A percentile compares a stretch with the other conserved stretches of the same genome.
Conservation (phyloP, 2,113 vertebrate genomes). For the Stictonetta naevosa region DNA sequence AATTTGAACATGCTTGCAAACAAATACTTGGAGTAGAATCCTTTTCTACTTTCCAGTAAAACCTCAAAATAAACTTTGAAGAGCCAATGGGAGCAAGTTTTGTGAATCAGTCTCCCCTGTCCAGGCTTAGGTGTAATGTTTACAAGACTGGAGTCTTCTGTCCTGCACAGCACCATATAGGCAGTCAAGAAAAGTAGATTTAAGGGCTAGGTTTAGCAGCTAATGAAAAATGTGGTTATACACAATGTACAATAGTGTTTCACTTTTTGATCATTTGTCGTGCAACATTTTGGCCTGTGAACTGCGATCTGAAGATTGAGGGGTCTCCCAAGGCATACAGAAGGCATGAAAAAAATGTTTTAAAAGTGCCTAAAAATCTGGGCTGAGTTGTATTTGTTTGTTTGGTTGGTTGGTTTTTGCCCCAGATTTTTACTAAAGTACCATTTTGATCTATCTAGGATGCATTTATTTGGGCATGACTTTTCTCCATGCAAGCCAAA, state of each 20-base stretch:
- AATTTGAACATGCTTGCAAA: not conserved
- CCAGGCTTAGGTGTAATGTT: not conserved
- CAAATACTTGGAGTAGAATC: not conserved
- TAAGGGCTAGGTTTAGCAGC: not conserved
- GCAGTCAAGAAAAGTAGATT: not conserved
- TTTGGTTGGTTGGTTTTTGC: not conserved
- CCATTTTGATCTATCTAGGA: not conserved
- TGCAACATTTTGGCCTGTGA: not conserved
- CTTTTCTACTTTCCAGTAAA: not conserved
- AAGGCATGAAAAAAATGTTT: not conserved
- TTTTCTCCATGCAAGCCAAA: not conserved
- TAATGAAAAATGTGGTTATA: constrained; percentile 8
- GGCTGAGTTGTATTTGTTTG: not conserved
- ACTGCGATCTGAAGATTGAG: not conserved
- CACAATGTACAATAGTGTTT: not conserved
- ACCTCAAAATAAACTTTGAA: not conserved
- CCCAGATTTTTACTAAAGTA: not conserved
- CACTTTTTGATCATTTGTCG: not conserved
- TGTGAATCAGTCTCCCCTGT: not conserved
- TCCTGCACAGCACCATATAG: not conserved
- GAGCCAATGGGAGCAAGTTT: accelerated
- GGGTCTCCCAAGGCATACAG: not conserved
- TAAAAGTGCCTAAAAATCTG: not conserved
- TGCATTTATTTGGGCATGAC: not conserved
- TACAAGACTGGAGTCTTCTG: not conserved